Conservation (phyloP, 2,113 vertebrate species). For the Micromys minutus region DNA sequence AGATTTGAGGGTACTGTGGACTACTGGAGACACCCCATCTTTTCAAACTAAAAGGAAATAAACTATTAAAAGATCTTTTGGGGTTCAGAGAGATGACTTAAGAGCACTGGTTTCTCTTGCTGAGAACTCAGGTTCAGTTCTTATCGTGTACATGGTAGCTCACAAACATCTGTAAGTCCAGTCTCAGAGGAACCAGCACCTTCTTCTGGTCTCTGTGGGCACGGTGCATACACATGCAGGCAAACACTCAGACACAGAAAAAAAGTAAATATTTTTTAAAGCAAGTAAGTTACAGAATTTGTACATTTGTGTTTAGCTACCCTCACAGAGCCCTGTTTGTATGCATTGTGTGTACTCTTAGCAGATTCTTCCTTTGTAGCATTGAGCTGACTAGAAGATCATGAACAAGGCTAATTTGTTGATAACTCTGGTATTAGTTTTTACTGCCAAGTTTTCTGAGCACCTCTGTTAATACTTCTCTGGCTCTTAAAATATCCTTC, state of each 20-base stretch:
- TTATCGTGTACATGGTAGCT: background rate
- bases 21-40: background rate
- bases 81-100: background rate
- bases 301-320: background rate
- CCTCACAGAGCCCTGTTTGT: background rate
- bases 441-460: background rate
- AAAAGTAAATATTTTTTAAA: background rate
- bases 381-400: background rate
- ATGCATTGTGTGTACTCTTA: background rate
- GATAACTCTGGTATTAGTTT: background rate
- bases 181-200: background rate
- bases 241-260: background rate
- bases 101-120: background rate
- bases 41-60: background rate
- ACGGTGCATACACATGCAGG: background rate
- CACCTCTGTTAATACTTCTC: background rate
- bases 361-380: background rate
- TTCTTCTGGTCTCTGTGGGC: background rate
- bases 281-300: background rate
- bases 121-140: background rate
- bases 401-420: background rate
- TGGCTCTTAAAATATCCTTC: background rate
- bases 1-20: background rate
- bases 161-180: background rate
- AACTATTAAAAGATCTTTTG: background rate